These are phyloP conservation scores for Chesias legatella DNA, from an alignment of 2,888 invertebrate genomes.

Conservation along the genomic window DNA sequence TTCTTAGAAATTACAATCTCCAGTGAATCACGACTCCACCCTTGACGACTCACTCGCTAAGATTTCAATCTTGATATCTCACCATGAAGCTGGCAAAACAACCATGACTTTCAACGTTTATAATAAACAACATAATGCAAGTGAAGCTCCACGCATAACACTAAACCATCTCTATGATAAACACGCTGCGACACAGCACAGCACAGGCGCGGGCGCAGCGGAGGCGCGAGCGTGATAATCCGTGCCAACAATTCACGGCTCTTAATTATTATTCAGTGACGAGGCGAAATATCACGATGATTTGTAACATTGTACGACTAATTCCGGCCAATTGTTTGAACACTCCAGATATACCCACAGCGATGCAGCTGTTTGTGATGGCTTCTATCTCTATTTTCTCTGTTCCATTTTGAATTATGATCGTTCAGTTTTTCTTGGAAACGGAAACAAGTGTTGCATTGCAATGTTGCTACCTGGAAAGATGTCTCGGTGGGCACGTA, in stretches of 20 bases:
- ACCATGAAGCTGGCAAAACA: conserved; percentile 58
- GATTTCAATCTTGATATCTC: conserved; percentile 65
- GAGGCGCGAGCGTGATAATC: conserved; percentile 38
- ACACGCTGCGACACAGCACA: conserved; percentile 41
- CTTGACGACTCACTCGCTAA: conserved; percentile 60
- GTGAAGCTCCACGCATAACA: conserved; percentile 47
- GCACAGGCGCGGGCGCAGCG: too few species aligned
- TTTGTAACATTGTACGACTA: conserved; percentile 44
- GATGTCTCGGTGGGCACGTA: conserved; percentile 16
- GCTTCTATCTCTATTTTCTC: conserved; percentile 1
- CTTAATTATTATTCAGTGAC: conserved; percentile 75
- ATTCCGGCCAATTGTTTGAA: conserved; percentile 52
- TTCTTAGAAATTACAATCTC: conserved; percentile 58
- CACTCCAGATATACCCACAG: conserved; percentile 5
- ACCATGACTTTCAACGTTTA: conserved; percentile 58
- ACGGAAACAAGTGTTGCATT: conserved; percentile 3
- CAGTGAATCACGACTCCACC: conserved; percentile 66
- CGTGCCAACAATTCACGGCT: conserved; percentile 41
- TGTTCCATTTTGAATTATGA: conserved; percentile 3
- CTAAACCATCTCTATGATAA: conserved; percentile 61
- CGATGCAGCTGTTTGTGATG: conserved; percentile 4
- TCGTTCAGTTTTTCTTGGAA: conserved; percentile 5
- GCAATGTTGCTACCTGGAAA: conserved; percentile 12
- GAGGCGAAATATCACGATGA: conserved; percentile 46
- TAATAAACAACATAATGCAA: conserved; percentile 47